Conservation (phyloP, 2,113 vertebrate species). For the Talpa occidentalis region DNA sequence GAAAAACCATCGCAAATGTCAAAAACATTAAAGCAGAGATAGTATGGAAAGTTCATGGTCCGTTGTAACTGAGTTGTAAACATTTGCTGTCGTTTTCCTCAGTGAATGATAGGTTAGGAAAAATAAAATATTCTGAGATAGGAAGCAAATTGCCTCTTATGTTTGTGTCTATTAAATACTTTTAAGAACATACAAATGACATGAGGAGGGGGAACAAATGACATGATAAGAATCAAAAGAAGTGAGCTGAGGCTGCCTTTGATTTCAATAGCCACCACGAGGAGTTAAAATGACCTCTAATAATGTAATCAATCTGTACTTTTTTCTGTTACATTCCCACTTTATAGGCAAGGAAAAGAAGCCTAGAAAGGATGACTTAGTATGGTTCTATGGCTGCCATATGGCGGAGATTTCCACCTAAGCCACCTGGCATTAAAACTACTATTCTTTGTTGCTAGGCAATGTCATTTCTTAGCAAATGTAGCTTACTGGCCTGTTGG, state of each 20-base stretch:
- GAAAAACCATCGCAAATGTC: neutral
- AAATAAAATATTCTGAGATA: neutral
- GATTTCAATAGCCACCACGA: neutral
- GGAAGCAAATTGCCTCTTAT: neutral
- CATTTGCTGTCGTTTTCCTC: neutral
- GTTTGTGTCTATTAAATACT: neutral
- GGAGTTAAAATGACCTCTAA: neutral
- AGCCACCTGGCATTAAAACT: neutral
- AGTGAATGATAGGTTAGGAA: neutral
- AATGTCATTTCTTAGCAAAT: neutral
- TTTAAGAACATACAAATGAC: neutral
- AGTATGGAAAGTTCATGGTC: neutral
- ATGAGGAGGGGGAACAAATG: neutral
- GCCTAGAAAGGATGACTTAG: neutral
- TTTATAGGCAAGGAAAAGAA: slow-evolving; percentile 5
- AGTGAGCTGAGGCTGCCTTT: neutral
- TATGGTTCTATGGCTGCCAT: neutral
- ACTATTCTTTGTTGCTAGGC: neutral
- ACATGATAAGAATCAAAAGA: neutral
- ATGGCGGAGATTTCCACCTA: neutral
- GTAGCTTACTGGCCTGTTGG: neutral
- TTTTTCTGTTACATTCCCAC: neutral
- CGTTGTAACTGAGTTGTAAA: neutral
- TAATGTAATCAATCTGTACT: neutral
- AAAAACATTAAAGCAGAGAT: neutral